Percentiles rank a stretch among this genome's conserved stretches.
These are phyloP conservation scores for Lottia scabra DNA, from an alignment of 2,888 invertebrate genomes.

Conservation along the genomic window DNA sequence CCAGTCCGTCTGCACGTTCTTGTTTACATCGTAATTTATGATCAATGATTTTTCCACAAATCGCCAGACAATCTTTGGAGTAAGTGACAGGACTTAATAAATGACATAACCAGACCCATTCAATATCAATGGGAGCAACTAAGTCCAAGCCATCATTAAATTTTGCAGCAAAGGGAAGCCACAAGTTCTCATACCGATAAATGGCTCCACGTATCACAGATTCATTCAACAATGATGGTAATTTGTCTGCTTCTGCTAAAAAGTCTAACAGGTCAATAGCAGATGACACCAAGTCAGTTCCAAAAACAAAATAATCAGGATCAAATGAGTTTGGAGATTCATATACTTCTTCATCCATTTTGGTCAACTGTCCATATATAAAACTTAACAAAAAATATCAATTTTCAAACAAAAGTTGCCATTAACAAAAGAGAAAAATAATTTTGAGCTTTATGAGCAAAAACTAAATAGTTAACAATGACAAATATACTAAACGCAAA, in stretches of 20 bases:
- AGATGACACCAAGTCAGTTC: slow-evolving; percentile 46
- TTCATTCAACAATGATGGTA: slow-evolving; percentile 56
- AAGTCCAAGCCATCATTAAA: slow-evolving; percentile 30
- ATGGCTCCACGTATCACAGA: slow-evolving; percentile 68
- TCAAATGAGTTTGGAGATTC: slow-evolving; percentile 7
- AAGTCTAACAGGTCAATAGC: slow-evolving; percentile 52
- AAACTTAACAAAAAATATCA: too few species aligned
- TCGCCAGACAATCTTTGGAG: slow-evolving; percentile 46
- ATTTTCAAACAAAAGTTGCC: too few species aligned
- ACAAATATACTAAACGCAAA: too few species aligned
- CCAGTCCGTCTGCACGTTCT: slow-evolving; percentile 51
- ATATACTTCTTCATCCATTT: not conserved
- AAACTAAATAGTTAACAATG: too few species aligned
- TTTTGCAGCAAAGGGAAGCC: slow-evolving; percentile 69
- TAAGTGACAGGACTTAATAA: slow-evolving; percentile 62
- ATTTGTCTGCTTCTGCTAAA: slow-evolving; percentile 46
- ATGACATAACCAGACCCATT: slow-evolving; percentile 72
- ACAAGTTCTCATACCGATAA: slow-evolving; percentile 68
- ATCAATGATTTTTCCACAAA: slow-evolving; percentile 56
- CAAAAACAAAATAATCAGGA: slow-evolving; percentile 28
- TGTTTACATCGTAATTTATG: slow-evolving; percentile 59
- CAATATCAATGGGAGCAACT: slow-evolving; percentile 69
- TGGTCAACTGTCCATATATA: not conserved
- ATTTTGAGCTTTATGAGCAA: too few species aligned
- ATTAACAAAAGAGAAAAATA: too few species aligned